Evolutionary conservation across 1,140 invertebrate species (phyloP), one percentile per base, ranked within the genome.

Genomic region (Acyrthosiphon pisum): DNA sequence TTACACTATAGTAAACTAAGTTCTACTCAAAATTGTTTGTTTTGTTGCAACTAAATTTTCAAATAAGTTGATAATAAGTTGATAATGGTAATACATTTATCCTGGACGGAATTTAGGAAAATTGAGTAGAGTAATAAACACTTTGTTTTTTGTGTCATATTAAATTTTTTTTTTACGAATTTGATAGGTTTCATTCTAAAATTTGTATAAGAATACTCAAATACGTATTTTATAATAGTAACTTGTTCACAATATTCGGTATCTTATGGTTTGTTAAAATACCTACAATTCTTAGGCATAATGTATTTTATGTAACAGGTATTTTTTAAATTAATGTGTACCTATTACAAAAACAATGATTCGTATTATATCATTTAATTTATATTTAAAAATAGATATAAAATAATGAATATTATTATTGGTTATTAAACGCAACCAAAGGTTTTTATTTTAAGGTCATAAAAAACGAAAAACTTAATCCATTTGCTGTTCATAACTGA

Each of bases 401-500:
- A 60, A 90, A 60, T 90, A 90, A 90, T 35, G 26, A 20, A 44
- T 89, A 56, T 23, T 53, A 53, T 88, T 90, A 30, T 90, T 90
- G 30, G 91, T 83, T 84, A 23, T 86, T 30, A 86, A 48, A 48
- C 18, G 91, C 26, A 53, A 11, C 41, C 35, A 93, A 86, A 93
- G 91, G 91, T 93, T 93, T 56, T 46, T 41, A 92, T 53, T 81
- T 50, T 83, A 37, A 93, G 91, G 91, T 93, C 91, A 93, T 86
- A 93, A 93, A 86, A 93, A 86, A 86, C 35, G 18, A 86, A 93
- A 93, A 53, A 41, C 35, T 11, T 86, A 41, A 86, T 93, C 11
- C 91, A 83, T 83, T 56, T 84, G 18, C 81, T 86, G 91, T 83
- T 84, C 81, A 56, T 93, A 93, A 93, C 91, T 86, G 91, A 93